Conservation (phyloP, 2,888 invertebrate species). For the Diaphora mendica region DNA sequence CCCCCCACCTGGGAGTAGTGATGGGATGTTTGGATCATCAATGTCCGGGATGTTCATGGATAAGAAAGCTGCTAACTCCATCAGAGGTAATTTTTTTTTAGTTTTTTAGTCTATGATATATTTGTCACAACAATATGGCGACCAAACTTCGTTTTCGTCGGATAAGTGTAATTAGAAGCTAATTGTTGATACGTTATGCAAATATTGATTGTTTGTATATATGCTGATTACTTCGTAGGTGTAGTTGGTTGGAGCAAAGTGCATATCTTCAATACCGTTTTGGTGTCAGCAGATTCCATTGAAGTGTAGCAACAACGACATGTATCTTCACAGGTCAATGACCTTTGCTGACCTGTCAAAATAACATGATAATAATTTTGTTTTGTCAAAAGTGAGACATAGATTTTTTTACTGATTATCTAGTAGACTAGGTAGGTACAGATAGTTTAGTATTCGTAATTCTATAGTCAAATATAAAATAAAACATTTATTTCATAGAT, state of each 20-base stretch:
- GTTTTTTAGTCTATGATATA: not conserved
- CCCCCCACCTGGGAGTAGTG: constrained; percentile 84
- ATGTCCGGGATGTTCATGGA: constrained; percentile 85
- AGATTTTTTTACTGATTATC: not conserved
- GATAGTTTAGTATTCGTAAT: not conserved
- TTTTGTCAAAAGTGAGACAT: not conserved
- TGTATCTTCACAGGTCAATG: constrained; percentile 17
- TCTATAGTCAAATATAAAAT: not conserved
- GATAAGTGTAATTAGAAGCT: constrained; percentile 15
- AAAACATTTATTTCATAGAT: not conserved
- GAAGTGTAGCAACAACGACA: constrained; percentile 3
- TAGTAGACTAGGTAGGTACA: not conserved
- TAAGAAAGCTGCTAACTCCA: constrained; percentile 88
- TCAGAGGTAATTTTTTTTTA: constrained; percentile 85
- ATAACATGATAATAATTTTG: constrained; percentile 5
- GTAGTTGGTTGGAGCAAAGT: constrained; percentile 43
- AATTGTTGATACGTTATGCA: constrained; percentile 31
- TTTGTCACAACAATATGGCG: constrained; percentile 2
- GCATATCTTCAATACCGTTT: constrained; percentile 23
- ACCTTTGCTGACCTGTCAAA: constrained; percentile 11
- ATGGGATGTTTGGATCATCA: constrained; percentile 79
- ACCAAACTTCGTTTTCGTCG: not conserved
- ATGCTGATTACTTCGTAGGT: constrained; percentile 25
- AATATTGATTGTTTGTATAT: constrained; percentile 41
- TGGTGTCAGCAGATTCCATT: constrained; percentile 12